Evolutionary conservation across 2,888 invertebrate species (phyloP).

Genomic region (Spodoptera picta): DNA sequence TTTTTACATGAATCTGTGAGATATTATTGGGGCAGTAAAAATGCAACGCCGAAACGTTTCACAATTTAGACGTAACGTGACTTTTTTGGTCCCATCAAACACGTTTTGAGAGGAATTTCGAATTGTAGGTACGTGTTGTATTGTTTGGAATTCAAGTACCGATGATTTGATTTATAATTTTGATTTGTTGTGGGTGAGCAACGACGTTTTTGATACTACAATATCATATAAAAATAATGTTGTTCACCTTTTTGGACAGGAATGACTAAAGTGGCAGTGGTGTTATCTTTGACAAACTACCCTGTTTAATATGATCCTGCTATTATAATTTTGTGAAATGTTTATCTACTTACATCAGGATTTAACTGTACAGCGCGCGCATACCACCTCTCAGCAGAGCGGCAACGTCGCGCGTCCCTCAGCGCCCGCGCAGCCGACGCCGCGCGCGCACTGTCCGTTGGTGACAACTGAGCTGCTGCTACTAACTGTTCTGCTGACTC

Average conservation of each 20-base stretch:
- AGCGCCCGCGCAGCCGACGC: slow-evolving; percentile 96
- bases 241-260: too few relatives aligned
- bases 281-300: too few relatives aligned
- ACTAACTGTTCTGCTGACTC: slow-evolving; percentile 95
- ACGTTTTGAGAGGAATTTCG: neutral
- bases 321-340: too few relatives aligned
- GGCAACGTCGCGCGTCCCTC: slow-evolving; percentile 93
- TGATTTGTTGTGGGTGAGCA: too few relatives aligned
- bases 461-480: slow-evolving; percentile 93
- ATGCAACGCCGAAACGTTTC: slow-evolving; percentile 28
- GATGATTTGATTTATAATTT: too few relatives aligned
- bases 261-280: too few relatives aligned
- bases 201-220: too few relatives aligned
- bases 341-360: slow-evolving; percentile 85
- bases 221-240: too few relatives aligned
- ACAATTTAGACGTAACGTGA: slow-evolving; percentile 21
- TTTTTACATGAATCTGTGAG: slow-evolving; percentile 27
- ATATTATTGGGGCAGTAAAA: slow-evolving; percentile 30
- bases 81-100: slow-evolving; percentile 16
- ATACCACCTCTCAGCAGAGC: slow-evolving; percentile 96
- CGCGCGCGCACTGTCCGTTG: slow-evolving; percentile 94
- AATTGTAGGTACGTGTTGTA: neutral
- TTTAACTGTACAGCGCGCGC: slow-evolving; percentile 91
- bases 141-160: neutral
- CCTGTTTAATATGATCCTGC: too few relatives aligned